phyloP scores from a whole-genome alignment of 2,113 vertebrate species.

The Cygnus atratus region DNA sequence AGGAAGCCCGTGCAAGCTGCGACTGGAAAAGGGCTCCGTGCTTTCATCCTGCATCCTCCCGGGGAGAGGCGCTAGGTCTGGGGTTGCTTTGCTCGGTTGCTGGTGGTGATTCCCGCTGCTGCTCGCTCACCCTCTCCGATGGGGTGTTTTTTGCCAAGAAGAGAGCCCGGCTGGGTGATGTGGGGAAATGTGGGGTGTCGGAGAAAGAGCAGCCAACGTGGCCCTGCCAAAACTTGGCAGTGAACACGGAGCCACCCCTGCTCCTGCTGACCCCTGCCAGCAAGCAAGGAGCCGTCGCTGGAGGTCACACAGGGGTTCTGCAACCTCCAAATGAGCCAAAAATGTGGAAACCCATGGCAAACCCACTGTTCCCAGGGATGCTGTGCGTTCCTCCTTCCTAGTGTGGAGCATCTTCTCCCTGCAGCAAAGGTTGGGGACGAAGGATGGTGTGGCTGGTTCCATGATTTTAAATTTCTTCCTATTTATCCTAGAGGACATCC shows the following conservation, averaged over 20 bases:
- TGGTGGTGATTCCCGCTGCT: neutral
- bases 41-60: neutral
- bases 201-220: neutral
- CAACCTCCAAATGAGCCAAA: neutral
- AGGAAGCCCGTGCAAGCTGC: constrained; percentile 27
- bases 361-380: fast-evolving
- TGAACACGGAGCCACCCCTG: fast-evolving
- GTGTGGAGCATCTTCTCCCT: neutral
- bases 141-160: neutral
- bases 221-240: neutral
- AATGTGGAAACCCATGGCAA: neutral
- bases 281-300: fast-evolving
- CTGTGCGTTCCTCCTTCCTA: fast-evolving
- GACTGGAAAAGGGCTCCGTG: constrained; percentile 16
- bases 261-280: neutral
- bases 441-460: neutral
- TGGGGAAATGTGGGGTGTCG: neutral
- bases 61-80: neutral
- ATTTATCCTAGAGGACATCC: neutral
- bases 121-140: neutral
- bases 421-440: fast-evolving
- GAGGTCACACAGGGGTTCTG: neutral
- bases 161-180: neutral
- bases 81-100: neutral
- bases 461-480: neutral